phyloP scores from a whole-genome alignment of 2,797 vertebrate genomes.

The Myoxocephalus aenaeus region DNA sequence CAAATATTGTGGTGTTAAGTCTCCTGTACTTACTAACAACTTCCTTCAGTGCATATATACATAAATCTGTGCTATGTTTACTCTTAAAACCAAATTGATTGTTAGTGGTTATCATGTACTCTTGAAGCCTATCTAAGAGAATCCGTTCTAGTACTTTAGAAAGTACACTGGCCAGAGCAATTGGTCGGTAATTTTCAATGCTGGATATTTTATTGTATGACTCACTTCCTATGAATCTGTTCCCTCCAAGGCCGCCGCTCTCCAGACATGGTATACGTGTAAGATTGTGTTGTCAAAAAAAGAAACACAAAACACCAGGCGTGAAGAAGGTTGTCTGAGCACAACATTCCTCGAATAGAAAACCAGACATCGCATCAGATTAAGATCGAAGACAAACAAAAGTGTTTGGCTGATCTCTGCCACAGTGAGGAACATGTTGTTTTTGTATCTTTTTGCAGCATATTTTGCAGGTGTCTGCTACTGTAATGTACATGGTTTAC shows the following conservation, averaged over 20 bases:
- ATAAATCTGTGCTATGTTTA: too few species aligned
- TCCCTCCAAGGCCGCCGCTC: slow-evolving; percentile 3
- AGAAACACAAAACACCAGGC: neutral
- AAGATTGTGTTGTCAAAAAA: neutral
- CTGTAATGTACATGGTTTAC: neutral
- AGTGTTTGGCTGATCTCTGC: too few species aligned
- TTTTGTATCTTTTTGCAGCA: neutral
- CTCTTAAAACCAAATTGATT: too few species aligned
- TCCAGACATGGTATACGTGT: neutral
- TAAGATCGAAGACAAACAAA: slow-evolving; percentile 1
- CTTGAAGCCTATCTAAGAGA: too few species aligned
- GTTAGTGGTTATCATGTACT: too few species aligned
- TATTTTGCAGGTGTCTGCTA: neutral
- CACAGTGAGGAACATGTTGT: neutral
- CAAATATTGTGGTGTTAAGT: too few species aligned
- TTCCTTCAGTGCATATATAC: too few species aligned
- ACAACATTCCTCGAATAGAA: neutral
- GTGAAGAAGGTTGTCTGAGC: neutral
- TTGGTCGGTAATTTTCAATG: too few species aligned
- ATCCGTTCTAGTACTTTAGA: too few species aligned
- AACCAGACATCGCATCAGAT: neutral
- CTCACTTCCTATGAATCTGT: slow-evolving; percentile 27
- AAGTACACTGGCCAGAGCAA: too few species aligned
- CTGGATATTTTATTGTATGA: too few species aligned
- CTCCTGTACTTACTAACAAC: too few species aligned